Percentiles rank a stretch among this genome's conserved stretches.
These are phyloP conservation scores for Ptychochromis oligacanthus DNA, from an alignment of 2,113 vertebrate genomes.

Conservation along the genomic window DNA sequence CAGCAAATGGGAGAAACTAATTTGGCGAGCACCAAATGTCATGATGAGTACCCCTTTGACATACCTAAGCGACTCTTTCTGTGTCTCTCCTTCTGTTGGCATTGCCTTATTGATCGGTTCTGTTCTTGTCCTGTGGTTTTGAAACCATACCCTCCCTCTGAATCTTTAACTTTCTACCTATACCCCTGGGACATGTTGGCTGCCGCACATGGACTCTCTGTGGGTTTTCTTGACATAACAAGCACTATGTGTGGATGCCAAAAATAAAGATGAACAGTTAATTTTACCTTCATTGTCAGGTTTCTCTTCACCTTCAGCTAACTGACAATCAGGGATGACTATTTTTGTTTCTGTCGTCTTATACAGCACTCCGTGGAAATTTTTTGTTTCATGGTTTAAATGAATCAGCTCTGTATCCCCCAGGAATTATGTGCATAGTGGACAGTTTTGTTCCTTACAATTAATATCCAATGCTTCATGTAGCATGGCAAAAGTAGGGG, in stretches of 20 bases:
- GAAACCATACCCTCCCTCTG: constrained; percentile 46
- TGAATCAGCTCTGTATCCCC: neutral
- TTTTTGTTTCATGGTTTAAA: neutral
- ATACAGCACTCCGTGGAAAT: neutral
- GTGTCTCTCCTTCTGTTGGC: constrained; percentile 22
- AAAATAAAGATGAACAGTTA: constrained; percentile 21
- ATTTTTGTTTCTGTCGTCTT: neutral
- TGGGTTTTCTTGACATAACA: constrained; percentile 30
- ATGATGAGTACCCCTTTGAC: constrained; percentile 30
- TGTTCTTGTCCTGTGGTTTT: constrained; percentile 60
- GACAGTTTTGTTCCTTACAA: neutral
- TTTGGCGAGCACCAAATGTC: constrained; percentile 47
- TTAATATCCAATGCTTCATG: neutral
- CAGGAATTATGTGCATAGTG: neutral
- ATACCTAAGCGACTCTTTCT: constrained; percentile 17
- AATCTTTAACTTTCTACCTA: constrained; percentile 37
- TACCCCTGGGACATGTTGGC: neutral
- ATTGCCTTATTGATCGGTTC: constrained; percentile 57
- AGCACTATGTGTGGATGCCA: neutral
- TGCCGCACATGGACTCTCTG: neutral
- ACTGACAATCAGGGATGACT: neutral
- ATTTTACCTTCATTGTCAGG: neutral
- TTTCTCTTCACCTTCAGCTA: constrained; percentile 10
- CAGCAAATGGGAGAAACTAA: constrained; percentile 39
- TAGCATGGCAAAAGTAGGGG: neutral